A percentile compares a stretch with the other conserved stretches of the same genome.
These are phyloP conservation scores for Grantiella picta DNA, from an alignment of 2,113 vertebrate genomes.

Conservation along the genomic window DNA sequence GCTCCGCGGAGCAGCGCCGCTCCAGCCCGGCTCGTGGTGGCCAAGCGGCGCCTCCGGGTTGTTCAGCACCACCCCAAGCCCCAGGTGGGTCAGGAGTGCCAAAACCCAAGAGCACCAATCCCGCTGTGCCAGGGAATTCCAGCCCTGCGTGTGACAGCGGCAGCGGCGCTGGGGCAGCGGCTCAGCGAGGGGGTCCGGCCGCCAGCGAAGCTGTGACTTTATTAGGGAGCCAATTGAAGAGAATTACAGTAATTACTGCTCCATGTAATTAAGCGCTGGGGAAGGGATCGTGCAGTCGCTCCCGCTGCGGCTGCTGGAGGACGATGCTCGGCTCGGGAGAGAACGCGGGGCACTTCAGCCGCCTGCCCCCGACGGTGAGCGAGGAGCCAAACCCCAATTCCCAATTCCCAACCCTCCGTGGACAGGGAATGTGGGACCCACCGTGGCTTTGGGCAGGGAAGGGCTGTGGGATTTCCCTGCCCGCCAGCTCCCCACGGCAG, in stretches of 20 bases:
- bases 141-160: neutral
- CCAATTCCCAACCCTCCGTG: neutral
- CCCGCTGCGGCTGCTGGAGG: neutral
- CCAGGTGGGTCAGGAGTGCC: accelerated
- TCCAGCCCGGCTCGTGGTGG: neutral
- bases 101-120: accelerated
- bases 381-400: accelerated
- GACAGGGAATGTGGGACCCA: accelerated
- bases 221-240: constrained; percentile 7
- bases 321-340: neutral
- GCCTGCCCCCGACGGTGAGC: accelerated
- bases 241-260: constrained; percentile 33
- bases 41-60: accelerated
- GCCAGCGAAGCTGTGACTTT: neutral
- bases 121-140: neutral
- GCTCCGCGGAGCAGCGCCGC: neutral
- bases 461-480: neutral
- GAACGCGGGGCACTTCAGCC: accelerated
- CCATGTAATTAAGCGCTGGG: neutral
- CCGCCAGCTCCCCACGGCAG: accelerated
- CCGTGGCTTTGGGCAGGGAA: neutral
- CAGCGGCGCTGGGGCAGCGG: neutral
- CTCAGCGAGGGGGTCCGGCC: neutral
- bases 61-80: accelerated
- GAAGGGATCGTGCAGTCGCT: neutral